Percentiles rank a stretch among this genome's conserved stretches.
Evolutionary conservation across 2,113 vertebrate species (phyloP).

Genomic region (Archilochus colubris): DNA sequence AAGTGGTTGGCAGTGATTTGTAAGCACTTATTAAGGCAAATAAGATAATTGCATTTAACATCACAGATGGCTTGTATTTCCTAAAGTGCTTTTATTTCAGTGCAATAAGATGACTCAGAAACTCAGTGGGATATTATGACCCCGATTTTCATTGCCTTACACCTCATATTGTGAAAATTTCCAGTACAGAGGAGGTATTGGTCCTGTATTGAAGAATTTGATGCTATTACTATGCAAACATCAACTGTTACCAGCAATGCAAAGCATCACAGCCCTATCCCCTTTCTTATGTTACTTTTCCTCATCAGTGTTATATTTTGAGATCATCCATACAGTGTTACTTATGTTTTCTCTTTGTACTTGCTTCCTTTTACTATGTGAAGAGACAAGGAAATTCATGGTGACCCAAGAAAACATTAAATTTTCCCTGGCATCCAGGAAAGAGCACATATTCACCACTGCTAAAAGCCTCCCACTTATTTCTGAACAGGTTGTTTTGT

Average conservation of each 20-base stretch:
- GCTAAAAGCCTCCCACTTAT: neutral
- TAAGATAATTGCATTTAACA: constrained; percentile 42
- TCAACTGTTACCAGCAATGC: neutral
- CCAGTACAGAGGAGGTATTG: neutral
- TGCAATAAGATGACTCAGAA: constrained; percentile 53
- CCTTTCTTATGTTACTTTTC: neutral
- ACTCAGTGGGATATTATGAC: constrained; percentile 23
- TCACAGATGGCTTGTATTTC: constrained; percentile 54
- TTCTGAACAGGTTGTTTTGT: constrained; percentile 12
- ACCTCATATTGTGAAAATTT: constrained; percentile 20
- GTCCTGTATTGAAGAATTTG: neutral
- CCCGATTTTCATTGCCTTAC: constrained; percentile 16
- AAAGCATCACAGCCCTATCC: neutral
- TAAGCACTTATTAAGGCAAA: constrained; percentile 53
- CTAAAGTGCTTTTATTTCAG: constrained; percentile 45
- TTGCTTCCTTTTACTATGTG: neutral
- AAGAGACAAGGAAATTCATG: neutral
- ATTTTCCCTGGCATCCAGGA: neutral
- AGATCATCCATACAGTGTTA: neutral
- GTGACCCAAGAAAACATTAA: neutral
- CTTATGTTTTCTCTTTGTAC: neutral
- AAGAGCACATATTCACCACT: neutral
- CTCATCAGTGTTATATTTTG: neutral
- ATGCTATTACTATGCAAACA: neutral
- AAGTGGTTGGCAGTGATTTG: constrained; percentile 41